A percentile compares a stretch with the other conserved stretches of the same genome.
phyloP scores from a whole-genome alignment of 30 jellyfish, hydroid and myxozoan genomes.

The Cassiopea andromeda region DNA sequence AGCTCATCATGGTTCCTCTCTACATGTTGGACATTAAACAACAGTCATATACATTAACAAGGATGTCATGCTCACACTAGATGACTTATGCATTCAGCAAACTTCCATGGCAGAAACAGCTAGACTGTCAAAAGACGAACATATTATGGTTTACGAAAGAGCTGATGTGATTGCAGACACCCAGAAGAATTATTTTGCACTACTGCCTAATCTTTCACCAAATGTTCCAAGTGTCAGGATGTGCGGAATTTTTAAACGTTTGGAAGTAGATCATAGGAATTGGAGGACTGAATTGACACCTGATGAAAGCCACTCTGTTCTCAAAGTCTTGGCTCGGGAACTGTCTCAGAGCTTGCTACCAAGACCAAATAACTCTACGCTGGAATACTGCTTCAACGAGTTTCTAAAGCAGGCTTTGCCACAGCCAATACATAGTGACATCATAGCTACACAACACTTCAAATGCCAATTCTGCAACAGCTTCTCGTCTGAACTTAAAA shows the following conservation, averaged over 20 bases:
- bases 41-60: no score
- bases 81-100: no score
- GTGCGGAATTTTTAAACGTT: neutral
- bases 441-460: neutral
- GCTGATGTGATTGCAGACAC: neutral
- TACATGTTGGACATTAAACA: no score
- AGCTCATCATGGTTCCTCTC: no score
- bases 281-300: neutral
- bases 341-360: neutral
- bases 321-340: neutral
- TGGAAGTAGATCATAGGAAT: neutral
- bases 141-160: neutral
- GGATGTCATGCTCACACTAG: no score
- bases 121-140: neutral
- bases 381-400: neutral
- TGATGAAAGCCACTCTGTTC: neutral
- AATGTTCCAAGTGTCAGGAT: neutral
- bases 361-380: neutral
- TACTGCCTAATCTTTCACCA: neutral
- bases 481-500: neutral
- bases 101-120: neutral
- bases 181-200: neutral
- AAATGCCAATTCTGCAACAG: neutral
- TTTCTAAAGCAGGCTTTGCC: neutral
- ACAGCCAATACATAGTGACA: neutral